These are phyloP conservation scores for Pangasianodon gigas DNA, from an alignment of 2,113 vertebrate species.

Conservation along the genomic window DNA sequence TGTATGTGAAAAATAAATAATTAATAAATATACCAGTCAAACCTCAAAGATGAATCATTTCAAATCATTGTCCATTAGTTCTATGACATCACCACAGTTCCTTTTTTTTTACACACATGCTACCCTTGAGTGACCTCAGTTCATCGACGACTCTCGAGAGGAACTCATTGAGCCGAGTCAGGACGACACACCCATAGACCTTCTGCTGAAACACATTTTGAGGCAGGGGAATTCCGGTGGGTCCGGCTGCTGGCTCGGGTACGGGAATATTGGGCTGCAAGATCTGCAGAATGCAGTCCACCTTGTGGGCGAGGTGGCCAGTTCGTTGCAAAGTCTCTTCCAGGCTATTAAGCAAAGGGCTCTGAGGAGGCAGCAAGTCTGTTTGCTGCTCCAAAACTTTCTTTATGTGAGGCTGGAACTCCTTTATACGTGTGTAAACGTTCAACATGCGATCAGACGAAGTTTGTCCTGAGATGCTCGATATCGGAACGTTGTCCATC, in stretches of 20 bases:
- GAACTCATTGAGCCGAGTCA: constrained; percentile 69
- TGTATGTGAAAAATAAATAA: constrained; percentile 61
- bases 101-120: constrained; percentile 52
- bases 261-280: constrained; percentile 70
- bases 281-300: constrained; percentile 60
- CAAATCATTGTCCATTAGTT: constrained; percentile 31
- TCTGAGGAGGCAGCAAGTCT: constrained; percentile 62
- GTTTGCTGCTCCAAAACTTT: constrained; percentile 72
- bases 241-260: constrained; percentile 58
- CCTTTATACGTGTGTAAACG: constrained; percentile 64
- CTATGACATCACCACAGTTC: background rate
- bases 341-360: constrained; percentile 57
- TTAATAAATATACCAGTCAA: constrained; percentile 74
- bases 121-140: constrained; percentile 62
- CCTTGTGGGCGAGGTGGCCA: constrained; percentile 29
- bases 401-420: constrained; percentile 67
- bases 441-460: constrained; percentile 61
- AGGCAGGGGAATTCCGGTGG: constrained; percentile 63
- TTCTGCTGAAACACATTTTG: constrained; percentile 77
- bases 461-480: constrained; percentile 68
- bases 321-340: background rate
- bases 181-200: constrained; percentile 73
- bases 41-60: background rate
- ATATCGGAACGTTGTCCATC: constrained; percentile 61
- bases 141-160: constrained; percentile 60